Evolutionary conservation across 2,888 invertebrate species (phyloP), one percentile per base, ranked within the genome.

Genomic region (Philopedon plagiatum): DNA sequence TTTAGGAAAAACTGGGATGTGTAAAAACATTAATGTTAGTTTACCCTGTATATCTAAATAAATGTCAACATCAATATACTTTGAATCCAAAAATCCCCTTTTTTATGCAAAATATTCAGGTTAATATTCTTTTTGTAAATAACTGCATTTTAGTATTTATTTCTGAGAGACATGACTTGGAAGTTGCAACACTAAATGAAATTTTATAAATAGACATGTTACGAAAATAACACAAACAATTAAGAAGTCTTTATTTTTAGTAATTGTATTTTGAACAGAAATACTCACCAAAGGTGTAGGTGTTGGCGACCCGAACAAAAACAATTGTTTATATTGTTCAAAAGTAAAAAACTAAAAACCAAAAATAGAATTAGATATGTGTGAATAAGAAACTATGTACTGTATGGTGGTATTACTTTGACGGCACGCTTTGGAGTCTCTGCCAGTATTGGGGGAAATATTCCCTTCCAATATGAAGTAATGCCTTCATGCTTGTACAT

Each of bases 401-500:
- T 41, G 15, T 13, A 37, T 41, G 46, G 9, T 62, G 29, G 13
- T 66, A 57, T 64, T 84, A 90, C 90, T 86, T 98, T 98, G 11
- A 95, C 93, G 13, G 97, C 97, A 81, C 97, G 86, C 85, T 98
- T 98, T 1, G 98, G 98, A 0, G 97, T 98, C 87, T 98, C 98
- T 7, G 95, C 97, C 73, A 97, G 84, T 78, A 98, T 93, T 5
- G 98, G 98, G 4, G 97, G 98, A 76, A 97, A 79, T 77, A 98
- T 95, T 73, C 98, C 98, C 87, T 97, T 96, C 93, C 96, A 97
- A 85, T 93, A 95, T 8, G 96, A 93, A 57, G 90, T 87, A 9
- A 94, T 75, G 1, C 97, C 97, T 88, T 98, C 98, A 78, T 90
- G 88, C 78, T 86, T 89, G 81, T 95, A 94, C 93, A 98, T 98